Conservation (phyloP, 2,797 vertebrate genomes). For the Melanotaenia pygmaea region DNA sequence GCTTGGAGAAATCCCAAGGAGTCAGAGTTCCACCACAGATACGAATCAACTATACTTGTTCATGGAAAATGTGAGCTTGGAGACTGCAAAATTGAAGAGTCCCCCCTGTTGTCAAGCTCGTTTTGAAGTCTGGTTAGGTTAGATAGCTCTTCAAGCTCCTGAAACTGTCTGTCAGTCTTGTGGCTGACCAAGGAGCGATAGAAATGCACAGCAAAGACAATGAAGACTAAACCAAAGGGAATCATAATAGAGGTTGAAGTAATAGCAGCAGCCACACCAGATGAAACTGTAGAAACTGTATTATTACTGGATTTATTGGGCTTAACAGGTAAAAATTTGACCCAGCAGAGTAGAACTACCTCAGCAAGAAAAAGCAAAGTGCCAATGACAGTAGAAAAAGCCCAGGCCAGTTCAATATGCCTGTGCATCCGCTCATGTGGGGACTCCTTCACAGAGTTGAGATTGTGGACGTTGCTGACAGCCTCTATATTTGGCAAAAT, state of each 20-base stretch:
- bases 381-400: slow-evolving; percentile 96
- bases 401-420: slow-evolving; percentile 98
- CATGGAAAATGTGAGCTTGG: slow-evolving; percentile 89
- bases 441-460: slow-evolving; percentile 97
- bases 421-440: slow-evolving; percentile 97
- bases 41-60: background rate
- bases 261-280: slow-evolving; percentile 94
- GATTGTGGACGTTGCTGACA: slow-evolving; percentile 97
- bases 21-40: slow-evolving; percentile 26
- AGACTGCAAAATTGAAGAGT: slow-evolving; percentile 81
- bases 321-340: slow-evolving; percentile 95
- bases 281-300: slow-evolving; percentile 86
- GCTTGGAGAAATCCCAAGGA: slow-evolving; percentile 12
- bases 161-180: slow-evolving; percentile 97
- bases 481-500: slow-evolving; percentile 98
- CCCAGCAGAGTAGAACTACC: slow-evolving; percentile 97
- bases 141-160: slow-evolving; percentile 90
- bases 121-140: slow-evolving; percentile 95
- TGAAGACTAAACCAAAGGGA: slow-evolving; percentile 94
- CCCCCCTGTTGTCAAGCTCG: slow-evolving; percentile 92
- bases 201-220: slow-evolving; percentile 97
- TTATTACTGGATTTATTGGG: slow-evolving; percentile 65
- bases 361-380: slow-evolving; percentile 96
- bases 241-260: slow-evolving; percentile 97
- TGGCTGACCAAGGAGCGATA: slow-evolving; percentile 98